Conservation (phyloP, 1,140 invertebrate species). For the Hylaeus anthracinus region DNA sequence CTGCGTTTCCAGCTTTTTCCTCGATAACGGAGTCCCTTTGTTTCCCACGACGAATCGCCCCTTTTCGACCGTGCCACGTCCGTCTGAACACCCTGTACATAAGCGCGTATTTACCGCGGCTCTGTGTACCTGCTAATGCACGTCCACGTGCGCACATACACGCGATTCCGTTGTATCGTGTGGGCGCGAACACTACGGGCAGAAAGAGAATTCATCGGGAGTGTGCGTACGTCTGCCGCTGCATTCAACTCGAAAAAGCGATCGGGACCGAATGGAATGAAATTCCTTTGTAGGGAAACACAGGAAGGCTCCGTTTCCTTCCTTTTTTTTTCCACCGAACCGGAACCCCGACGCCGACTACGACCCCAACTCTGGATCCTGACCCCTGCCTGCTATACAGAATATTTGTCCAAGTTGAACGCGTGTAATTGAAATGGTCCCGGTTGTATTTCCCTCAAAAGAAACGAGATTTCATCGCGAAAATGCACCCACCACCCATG, state of each 20-base stretch:
- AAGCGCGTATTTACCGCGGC: slow-evolving; percentile 13
- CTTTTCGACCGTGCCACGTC: no score
- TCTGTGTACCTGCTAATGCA: neutral
- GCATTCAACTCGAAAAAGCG: slow-evolving; percentile 48
- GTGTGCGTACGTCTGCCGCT: slow-evolving; percentile 12
- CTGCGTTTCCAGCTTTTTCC: no score
- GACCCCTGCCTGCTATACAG: no score
- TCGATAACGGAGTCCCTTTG: no score
- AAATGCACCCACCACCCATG: neutral
- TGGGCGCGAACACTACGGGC: slow-evolving; percentile 21
- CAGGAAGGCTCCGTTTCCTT: slow-evolving; percentile 16
- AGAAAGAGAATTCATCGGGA: slow-evolving; percentile 42
- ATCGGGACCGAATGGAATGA: slow-evolving; percentile 55
- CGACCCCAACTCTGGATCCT: neutral
- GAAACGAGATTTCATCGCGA: slow-evolving; percentile 53
- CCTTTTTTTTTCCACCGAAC: neutral
- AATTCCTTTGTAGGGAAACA: slow-evolving; percentile 59
- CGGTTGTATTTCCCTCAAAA: slow-evolving; percentile 21
- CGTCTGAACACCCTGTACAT: neutral
- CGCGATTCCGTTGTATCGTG: neutral
- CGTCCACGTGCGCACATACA: neutral
- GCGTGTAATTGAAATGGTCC: slow-evolving; percentile 59
- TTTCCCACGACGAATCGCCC: no score
- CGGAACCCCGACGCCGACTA: neutral
- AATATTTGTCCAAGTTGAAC: slow-evolving; percentile 47